These are phyloP conservation scores for Thera britannica DNA, from an alignment of 2,888 invertebrate species.

Conservation along the genomic window DNA sequence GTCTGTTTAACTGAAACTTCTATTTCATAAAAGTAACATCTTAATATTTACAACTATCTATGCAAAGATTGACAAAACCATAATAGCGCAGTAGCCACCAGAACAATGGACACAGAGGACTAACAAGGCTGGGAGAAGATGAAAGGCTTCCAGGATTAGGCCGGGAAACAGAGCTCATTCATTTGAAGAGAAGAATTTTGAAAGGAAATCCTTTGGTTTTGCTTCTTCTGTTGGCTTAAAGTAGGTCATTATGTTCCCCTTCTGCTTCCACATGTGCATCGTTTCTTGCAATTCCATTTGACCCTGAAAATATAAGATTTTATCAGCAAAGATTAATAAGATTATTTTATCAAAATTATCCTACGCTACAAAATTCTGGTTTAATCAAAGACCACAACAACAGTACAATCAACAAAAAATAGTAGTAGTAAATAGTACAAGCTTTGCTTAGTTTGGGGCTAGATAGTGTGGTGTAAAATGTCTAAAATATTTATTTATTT, in stretches of 20 bases:
- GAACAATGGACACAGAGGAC: background rate
- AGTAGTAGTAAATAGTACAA: too few species aligned
- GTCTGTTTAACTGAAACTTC: constrained; percentile 42
- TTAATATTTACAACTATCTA: constrained; percentile 49
- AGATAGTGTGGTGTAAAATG: too few species aligned
- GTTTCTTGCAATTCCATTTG: constrained; percentile 97
- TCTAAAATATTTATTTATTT: too few species aligned
- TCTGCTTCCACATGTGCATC: constrained; percentile 94
- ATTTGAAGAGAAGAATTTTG: constrained; percentile 92
- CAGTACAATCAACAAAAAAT: too few species aligned
- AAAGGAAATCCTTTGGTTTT: constrained; percentile 95
- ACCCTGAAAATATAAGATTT: constrained; percentile 85
- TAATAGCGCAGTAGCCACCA: background rate
- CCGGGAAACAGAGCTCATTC: constrained; percentile 63
- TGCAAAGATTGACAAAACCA: background rate
- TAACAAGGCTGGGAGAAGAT: background rate
- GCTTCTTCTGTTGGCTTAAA: constrained; percentile 94
- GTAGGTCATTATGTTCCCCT: constrained; percentile 93
- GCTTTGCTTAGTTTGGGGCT: too few species aligned
- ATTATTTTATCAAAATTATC: too few species aligned
- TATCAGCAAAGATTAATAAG: background rate
- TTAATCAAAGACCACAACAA: too few species aligned
- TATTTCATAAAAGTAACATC: constrained; percentile 51
- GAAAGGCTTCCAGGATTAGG: background rate
- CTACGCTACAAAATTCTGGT: too few species aligned